Base-by-base conservation (phyloP, 2,113 vertebrate species). In the Nymphicus hollandicus region DNA sequence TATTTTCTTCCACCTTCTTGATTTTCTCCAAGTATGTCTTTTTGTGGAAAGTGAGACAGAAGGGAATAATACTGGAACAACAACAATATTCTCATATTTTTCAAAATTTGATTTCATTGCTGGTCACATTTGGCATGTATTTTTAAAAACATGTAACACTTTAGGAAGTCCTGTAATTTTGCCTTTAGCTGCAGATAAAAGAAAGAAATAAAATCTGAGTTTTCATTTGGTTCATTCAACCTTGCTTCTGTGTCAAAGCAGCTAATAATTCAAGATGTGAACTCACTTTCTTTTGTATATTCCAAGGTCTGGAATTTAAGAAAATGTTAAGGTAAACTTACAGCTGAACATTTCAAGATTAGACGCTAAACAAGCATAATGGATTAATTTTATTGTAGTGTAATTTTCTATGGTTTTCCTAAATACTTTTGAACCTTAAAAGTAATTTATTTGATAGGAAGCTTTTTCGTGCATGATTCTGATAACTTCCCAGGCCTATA, bases 51-150 rank as follows among this genome's bases (percentile, higher is more conserved):
- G 6, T 7, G 60, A 81, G 17, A 58, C 37, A 23, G 11, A 4
- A 53, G 6, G 7, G 7, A 77, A 72, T 44, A 10, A 24, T 41
- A 53, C 3, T 0, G 4, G 6, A 71, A 63, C 0, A 28, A 2
- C 6, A 64, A 15, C 0, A 0, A 31, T 39, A 55, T 24, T 61
- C 16, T 58, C 20, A 53, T 23, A 2, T n/a, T 77, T 58, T 46
- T 41, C 35, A 65, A 49, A 55, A 60, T 27, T 78, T 52, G 4
- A 16, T 68, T 22, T 29, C 7, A 35, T 28, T 68, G 5, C 9
- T 8, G 66, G 20, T 6, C 10, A 55, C 2, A 8, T 55, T 46
- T 53, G 14, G 4, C 5, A 15, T 14, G 8, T 20, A 29, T 64
- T 53, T 81, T 83, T 33, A 18, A 61, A 71, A 71, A 28, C 12